These are phyloP conservation scores for Avahi laniger DNA, from an alignment of 2,797 vertebrate species.

Conservation along the genomic window DNA sequence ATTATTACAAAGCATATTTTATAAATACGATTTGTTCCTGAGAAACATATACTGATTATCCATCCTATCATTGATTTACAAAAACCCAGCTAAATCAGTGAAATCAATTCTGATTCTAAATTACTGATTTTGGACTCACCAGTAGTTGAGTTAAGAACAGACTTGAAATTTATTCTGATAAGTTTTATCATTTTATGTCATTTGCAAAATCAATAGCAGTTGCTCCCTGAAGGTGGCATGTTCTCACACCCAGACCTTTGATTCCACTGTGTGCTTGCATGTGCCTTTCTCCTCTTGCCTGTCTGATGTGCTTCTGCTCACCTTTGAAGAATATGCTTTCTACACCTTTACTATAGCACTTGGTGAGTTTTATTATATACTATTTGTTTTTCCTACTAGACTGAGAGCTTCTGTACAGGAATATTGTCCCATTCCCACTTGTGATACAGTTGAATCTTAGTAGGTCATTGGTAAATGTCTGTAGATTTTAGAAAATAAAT, in stretches of 20 bases:
- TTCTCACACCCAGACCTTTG: background rate
- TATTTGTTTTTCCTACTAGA: background rate
- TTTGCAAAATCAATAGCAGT: background rate
- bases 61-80: background rate
- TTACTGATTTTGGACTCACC: background rate
- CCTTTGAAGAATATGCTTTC: background rate
- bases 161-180: background rate
- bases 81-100: background rate
- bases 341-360: background rate
- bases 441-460: background rate
- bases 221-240: background rate
- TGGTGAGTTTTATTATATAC: background rate
- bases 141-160: background rate
- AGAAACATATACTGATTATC: background rate
- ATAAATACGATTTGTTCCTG: background rate
- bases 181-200: background rate
- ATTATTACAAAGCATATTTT: background rate
- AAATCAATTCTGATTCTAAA: background rate
- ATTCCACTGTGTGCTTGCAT: background rate
- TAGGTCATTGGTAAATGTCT: background rate
- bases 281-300: background rate
- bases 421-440: background rate
- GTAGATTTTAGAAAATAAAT: background rate
- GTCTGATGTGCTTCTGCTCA: background rate
- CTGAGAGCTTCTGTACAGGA: background rate